These are phyloP conservation scores for Lathronympha strigana DNA, from an alignment of 2,888 invertebrate genomes.

Conservation along the genomic window DNA sequence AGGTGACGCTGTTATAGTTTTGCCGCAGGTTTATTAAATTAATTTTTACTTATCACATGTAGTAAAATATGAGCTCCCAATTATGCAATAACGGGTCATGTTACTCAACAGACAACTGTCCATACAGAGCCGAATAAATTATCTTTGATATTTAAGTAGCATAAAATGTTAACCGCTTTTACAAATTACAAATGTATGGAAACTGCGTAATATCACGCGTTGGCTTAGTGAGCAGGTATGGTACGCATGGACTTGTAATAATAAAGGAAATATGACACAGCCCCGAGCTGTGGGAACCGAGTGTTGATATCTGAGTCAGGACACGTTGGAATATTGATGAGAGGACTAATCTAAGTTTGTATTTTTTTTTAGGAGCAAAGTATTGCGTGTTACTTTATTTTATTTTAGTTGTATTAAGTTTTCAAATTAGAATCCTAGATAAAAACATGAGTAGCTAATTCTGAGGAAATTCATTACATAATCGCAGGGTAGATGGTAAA, in stretches of 20 bases:
- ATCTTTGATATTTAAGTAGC: constrained; percentile 22
- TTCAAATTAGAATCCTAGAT: no score
- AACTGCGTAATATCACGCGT: constrained; percentile 39
- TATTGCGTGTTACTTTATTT: neutral
- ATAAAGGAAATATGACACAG: constrained; percentile 61
- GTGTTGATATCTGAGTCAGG: constrained; percentile 29
- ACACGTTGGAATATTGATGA: constrained; percentile 26
- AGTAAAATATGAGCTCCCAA: no score
- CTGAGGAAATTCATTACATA: no score
- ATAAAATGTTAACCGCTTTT: neutral
- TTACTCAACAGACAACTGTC: constrained; percentile 10
- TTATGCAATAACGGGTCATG: neutral
- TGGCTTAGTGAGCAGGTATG: constrained; percentile 46
- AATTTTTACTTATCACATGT: no score
- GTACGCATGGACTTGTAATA: constrained; percentile 55
- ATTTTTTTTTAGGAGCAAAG: neutral
- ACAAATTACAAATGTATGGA: constrained; percentile 10
- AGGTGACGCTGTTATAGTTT: no score
- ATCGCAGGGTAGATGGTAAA: no score
- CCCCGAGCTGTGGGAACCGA: constrained; percentile 62
- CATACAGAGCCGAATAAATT: constrained; percentile 11
- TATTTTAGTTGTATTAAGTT: no score
- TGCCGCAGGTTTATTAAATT: no score
- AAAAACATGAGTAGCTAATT: no score
- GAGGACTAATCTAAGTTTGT: constrained; percentile 14